Evolutionary conservation across 2,888 invertebrate genomes (phyloP), one percentile per base, ranked within the genome.

Genomic region (Blomia tropicalis): DNA sequence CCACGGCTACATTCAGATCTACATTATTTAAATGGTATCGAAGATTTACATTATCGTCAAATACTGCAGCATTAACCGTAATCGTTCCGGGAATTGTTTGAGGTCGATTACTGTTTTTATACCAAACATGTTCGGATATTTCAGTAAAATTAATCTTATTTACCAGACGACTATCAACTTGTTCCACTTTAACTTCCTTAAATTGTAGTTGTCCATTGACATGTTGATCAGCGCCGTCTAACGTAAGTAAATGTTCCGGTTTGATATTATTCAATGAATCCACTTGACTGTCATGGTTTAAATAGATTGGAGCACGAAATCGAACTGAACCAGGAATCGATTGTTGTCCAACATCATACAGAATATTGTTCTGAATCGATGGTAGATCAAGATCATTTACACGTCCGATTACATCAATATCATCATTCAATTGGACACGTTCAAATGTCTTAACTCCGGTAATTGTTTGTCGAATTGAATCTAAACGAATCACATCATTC

Each of bases 361-460:
- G 11, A 17, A 56, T 36, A 11, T 31, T 14, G 17, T 36, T 22
- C 2, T 23, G 1, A 11, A 56, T 14, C 11, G 25, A 14, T 19
- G 29, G 56, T 3, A 56, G 25, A 36, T 56, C 56, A 2, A 56
- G 30, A 2, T 11, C 56, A 22, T 56, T 56, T 5, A 56, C 25
- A 14, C 3, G 29, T 36, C 56, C 56, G 29, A 29, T 2, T 2
- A 56, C 31, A 19, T 56, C 56, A 31, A 56, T 56, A 36, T 56
- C 29, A 2, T 31, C 31, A 31, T 56, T 31, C 14, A 56, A 36
- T 14, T 27, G 11, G n/a, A 56, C 29, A 14, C 29, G 14, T 19
- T 56, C 56, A 29, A 56, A 56, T 19, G 29, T 56, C 23, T 56
- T 56, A 3, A 27, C 29, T 3, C 56, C 56, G 11, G 56, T 56